Percentiles rank a stretch among this genome's conserved stretches.
These are phyloP conservation scores for Drosophila nr. perissopoda DNA, from an alignment of 2,888 invertebrate species.

Conservation along the genomic window DNA sequence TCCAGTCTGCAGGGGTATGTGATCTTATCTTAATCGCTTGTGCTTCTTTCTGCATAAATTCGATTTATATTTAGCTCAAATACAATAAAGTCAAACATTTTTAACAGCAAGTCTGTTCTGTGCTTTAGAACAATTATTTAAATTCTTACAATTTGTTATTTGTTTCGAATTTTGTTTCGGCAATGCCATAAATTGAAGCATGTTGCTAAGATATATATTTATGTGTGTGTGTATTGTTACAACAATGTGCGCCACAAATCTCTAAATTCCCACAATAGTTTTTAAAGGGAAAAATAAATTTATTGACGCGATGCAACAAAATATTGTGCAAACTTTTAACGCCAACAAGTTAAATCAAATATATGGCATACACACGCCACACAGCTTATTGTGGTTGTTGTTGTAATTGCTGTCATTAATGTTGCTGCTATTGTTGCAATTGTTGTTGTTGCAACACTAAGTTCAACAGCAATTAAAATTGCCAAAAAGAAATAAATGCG, in stretches of 20 bases:
- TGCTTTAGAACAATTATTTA: background rate
- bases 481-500: conserved; percentile 67
- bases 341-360: conserved; percentile 81
- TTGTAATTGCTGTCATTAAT: conserved; percentile 52
- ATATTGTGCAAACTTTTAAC: conserved; percentile 56
- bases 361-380: conserved; percentile 66
- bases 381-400: conserved; percentile 27
- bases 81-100: background rate
- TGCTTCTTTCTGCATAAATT: background rate
- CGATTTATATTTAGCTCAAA: background rate
- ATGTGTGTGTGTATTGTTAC: conserved; percentile 28
- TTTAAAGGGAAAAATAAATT: conserved; percentile 74
- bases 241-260: conserved; percentile 70
- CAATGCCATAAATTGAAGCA: conserved; percentile 43
- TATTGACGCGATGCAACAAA: conserved; percentile 69
- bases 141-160: conserved; percentile 4
- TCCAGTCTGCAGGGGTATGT: background rate
- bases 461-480: conserved; percentile 78
- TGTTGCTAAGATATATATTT: conserved; percentile 25
- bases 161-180: conserved; percentile 4
- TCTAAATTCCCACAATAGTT: conserved; percentile 78
- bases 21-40: background rate
- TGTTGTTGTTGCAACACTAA: conserved; percentile 55
- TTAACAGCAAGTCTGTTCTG: background rate
- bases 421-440: conserved; percentile 35